Evolutionary conservation across 1,140 invertebrate genomes (phyloP), one percentile per base, ranked within the genome.

Genomic region (Drosophila pachea): DNA sequence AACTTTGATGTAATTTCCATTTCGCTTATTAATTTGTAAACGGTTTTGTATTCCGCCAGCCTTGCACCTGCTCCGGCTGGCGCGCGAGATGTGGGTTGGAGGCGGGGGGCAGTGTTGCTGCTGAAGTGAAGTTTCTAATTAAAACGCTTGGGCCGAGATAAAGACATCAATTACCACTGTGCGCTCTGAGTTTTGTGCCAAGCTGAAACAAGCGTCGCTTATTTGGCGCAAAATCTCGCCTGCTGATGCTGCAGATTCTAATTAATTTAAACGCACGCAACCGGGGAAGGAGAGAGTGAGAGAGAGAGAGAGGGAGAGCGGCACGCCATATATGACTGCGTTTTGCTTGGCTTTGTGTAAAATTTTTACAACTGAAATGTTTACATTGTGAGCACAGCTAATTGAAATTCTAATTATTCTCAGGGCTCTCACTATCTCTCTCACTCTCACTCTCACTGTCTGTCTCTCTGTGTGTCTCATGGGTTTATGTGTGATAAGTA

Each of bases 231-330:
- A 60, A 69, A 54, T 50, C 52, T 69, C 32, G 58, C 5, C 36
- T 11, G 74, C 71, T 73, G 74, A 76, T 69, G 61, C 54, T 58
- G 74, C 74, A 69, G 55, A 61, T 70, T 70, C 66, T 76, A 76
- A 76, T 76, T 74, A 76, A 74, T 73, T 73, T 70, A 65, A 47
- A 45, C 45, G 38, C 53, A 73, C 31, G 52, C 9, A 52, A 31
- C 45, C 12, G 61, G 40, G 0, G 12, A 43, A 12, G 12, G 11
- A n/a, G 38, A n/a, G 38, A 40, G 38, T n/a, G 11, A 1, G 5
- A n/a, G 38, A 0, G 22, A 2, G 22, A 22, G 22, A 22, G 22
- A 22, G 22, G 22, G 22, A 22, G 22, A 22, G 22, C 22, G 22
- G 22, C 22, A 3, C 1, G 22, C 22, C 22, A 29, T 22, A 29